Conservation (phyloP, 2,888 invertebrate genomes). For the Schrankia costaestrigalis region DNA sequence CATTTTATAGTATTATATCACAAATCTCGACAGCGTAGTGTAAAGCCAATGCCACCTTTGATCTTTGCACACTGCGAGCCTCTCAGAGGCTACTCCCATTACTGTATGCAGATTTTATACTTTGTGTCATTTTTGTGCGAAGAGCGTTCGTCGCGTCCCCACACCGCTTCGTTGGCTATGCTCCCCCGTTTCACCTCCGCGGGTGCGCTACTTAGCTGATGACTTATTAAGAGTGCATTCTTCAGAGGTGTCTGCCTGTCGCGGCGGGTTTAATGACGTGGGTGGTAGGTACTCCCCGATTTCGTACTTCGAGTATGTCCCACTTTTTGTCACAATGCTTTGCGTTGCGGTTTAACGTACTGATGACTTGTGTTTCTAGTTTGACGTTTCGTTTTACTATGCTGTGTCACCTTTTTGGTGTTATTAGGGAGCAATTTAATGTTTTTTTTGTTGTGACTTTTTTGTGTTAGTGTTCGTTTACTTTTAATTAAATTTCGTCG, state of each 20-base stretch:
- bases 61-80: slow-evolving; percentile 59
- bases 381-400: no score
- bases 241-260: slow-evolving; percentile 78
- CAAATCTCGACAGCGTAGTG: slow-evolving; percentile 34
- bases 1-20: slow-evolving; percentile 26
- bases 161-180: slow-evolving; percentile 5
- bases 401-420: no score
- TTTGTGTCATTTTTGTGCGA: slow-evolving; percentile 76
- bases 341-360: slow-evolving; percentile 22
- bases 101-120: slow-evolving; percentile 78
- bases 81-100: slow-evolving; percentile 71
- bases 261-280: slow-evolving; percentile 75
- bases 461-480: no score
- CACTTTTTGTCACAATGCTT: slow-evolving; percentile 55
- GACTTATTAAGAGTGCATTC: slow-evolving; percentile 80
- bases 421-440: no score
- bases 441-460: no score
- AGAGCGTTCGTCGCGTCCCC: slow-evolving; percentile 44
- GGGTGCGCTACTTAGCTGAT: slow-evolving; percentile 76
- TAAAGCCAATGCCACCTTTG: slow-evolving; percentile 60
- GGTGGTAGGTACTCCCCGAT: slow-evolving; percentile 46
- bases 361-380: no score
- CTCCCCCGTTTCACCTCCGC: slow-evolving; percentile 15
- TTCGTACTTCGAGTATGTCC: slow-evolving; percentile 62
- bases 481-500: no score